phyloP scores from a whole-genome alignment of 2,797 vertebrate genomes.

The Anableps anableps region DNA sequence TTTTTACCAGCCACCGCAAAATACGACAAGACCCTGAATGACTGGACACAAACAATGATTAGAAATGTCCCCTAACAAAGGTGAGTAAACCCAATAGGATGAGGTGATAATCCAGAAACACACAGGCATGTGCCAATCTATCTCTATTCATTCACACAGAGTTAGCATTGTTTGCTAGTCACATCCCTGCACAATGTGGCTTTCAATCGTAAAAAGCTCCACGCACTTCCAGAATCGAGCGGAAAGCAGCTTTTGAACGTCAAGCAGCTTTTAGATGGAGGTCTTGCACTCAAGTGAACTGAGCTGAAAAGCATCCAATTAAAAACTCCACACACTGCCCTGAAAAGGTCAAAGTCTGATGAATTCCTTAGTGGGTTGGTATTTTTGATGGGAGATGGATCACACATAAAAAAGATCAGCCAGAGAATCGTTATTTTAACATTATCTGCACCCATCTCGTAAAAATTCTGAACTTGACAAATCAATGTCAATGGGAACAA shows the following conservation, averaged over 20 bases:
- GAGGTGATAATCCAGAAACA: conserved; percentile 54
- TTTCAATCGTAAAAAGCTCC: conserved; percentile 49
- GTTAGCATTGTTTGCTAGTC: conserved; percentile 49
- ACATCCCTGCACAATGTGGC: conserved; percentile 55
- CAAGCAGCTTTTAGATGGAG: conserved; percentile 36
- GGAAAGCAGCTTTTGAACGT: conserved; percentile 44
- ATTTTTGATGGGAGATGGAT: not conserved
- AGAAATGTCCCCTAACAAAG: conserved; percentile 47
- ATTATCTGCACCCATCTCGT: not conserved
- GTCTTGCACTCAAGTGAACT: conserved; percentile 34
- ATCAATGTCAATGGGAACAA: not conserved
- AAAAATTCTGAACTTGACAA: not conserved
- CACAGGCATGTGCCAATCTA: conserved; percentile 52
- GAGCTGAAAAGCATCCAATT: conserved; percentile 16
- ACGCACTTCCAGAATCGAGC: conserved; percentile 58
- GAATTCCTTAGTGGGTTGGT: conserved; percentile 1
- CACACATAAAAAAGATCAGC: conserved; percentile 9
- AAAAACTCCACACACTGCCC: conserved; percentile 10
- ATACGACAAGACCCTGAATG: conserved; percentile 11
- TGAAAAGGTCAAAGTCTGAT: conserved; percentile 25
- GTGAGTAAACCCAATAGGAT: conserved; percentile 47
- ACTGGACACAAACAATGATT: not conserved
- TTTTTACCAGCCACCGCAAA: not conserved
- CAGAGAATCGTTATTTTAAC: not conserved
- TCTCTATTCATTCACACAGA: conserved; percentile 57